Evolutionary conservation across 2,797 vertebrate species (phyloP).

Genomic region (Gymnoscopelus microlampas): DNA sequence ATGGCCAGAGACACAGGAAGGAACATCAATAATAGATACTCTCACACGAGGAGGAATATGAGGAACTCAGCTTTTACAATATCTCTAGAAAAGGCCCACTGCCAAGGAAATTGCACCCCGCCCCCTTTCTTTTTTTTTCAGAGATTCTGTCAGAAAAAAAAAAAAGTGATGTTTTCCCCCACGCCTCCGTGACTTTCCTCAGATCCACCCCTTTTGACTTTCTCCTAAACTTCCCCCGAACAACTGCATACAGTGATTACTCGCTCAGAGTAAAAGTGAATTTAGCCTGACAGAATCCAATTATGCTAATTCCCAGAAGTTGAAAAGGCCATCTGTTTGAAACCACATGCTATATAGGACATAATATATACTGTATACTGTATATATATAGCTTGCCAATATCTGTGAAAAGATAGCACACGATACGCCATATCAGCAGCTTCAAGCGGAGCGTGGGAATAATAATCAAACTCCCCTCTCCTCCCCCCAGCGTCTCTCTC

Average conservation of each 20-base stretch:
- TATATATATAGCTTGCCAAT: slow-evolving; percentile 1
- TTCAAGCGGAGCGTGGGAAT: slow-evolving; percentile 61
- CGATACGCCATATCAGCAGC: slow-evolving; percentile 39
- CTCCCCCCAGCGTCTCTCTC: slow-evolving; percentile 21
- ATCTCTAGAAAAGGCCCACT: slow-evolving; percentile 25
- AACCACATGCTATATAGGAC: slow-evolving; percentile 10
- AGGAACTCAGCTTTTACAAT: slow-evolving; percentile 47
- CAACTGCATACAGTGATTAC: no score
- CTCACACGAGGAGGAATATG: slow-evolving; percentile 46
- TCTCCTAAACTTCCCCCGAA: no score
- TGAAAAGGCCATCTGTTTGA: slow-evolving; percentile 27
- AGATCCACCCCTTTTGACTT: no score
- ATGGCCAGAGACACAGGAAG: slow-evolving; percentile 53
- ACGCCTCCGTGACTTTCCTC: not conserved
- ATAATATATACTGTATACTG: slow-evolving; percentile 6
- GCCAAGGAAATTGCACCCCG: slow-evolving; percentile 39
- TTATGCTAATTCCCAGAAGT: slow-evolving; percentile 33
- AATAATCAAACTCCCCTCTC: slow-evolving; percentile 35
- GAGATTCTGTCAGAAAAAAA: slow-evolving; percentile 5
- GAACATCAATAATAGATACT: slow-evolving; percentile 71
- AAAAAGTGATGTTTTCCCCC: not conserved
- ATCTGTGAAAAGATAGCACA: slow-evolving; percentile 28
- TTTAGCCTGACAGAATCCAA: slow-evolving; percentile 13
- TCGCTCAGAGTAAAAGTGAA: no score
- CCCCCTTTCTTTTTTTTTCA: slow-evolving; percentile 18